Evolutionary conservation across 2,888 invertebrate genomes (phyloP).

Genomic region (Crepidodera aurea): DNA sequence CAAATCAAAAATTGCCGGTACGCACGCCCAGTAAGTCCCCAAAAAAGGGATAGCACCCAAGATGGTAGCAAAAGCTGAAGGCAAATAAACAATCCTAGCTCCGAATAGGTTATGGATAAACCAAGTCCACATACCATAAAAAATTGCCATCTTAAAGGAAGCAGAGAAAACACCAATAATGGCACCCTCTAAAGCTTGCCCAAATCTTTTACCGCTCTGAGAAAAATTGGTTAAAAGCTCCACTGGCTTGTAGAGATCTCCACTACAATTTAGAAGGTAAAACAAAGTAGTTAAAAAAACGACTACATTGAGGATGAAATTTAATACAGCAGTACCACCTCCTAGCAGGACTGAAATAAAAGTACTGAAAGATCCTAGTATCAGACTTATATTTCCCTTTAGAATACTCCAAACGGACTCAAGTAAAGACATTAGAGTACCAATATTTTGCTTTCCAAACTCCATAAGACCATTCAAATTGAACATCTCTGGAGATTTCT

Average conservation of each 20-base stretch:
- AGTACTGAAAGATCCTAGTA: conserved; percentile 86
- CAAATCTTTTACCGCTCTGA: conserved; percentile 80
- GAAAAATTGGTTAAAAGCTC: conserved; percentile 85
- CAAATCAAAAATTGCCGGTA: conserved; percentile 93
- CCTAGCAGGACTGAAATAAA: conserved; percentile 86
- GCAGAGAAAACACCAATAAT: conserved; percentile 95
- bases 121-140: conserved; percentile 99
- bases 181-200: conserved; percentile 84
- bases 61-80: conserved; percentile 87
- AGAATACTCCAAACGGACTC: conserved; percentile 89
- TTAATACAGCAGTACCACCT: conserved; percentile 89
- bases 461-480: conserved; percentile 77
- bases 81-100: conserved; percentile 93
- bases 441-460: conserved; percentile 90
- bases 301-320: conserved; percentile 85
- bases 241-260: conserved; percentile 89
- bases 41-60: conserved; percentile 96
- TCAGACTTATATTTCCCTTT: conserved; percentile 90
- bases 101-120: conserved; percentile 94
- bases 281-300: conserved; percentile 97
- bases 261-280: conserved; percentile 89
- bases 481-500: conserved; percentile 79
- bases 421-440: conserved; percentile 84
- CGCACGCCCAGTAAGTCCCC: conserved; percentile 93
- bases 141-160: conserved; percentile 95